Base-by-base conservation (phyloP, 2,888 invertebrate genomes). In the Mayetiola destructor region DNA sequence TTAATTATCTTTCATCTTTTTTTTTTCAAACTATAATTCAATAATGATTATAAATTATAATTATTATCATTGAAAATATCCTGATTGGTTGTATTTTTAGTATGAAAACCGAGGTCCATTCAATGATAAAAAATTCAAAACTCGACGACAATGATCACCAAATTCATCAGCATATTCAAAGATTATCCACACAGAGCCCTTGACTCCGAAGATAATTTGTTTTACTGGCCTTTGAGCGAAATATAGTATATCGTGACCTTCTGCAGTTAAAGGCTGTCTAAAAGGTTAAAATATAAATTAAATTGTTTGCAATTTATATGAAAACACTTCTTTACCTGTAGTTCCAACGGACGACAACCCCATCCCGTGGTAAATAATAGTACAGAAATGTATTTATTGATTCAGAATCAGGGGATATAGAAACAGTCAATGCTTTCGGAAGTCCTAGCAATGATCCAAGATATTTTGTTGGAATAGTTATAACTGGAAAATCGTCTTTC, bases 241-340 rank as follows among this genome's bases (percentile, higher is more conserved):
- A 56, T 62, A 61, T n/a, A 64, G 39, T 14, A 64, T 56, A 53
- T 64, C 63, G 40, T 63, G 62, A 40, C 59, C 60, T 60, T 64
- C 64, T 1, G 63, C 62, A 27, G 21, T 59, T 5, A 64, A 30
- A 8, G 59, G 58, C 30, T 48, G 14, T 18, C 29, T 55, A 35
- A 29, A 9, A 12, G 5, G 12, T 5, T 27, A 40, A 9, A 4
- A 9, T 37, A 18, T 8, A 18, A 39, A 39, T 9, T 4, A 16
- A 18, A 39, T 39, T 8, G 39, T 39, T 39, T 20, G 8, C 14
- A 6, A 27, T 27, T 48, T 3, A 27, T 21, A 60, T 60, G 4
- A 27, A 6, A 6, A 10, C 3, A 54, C 20, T 42, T 6, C 29
- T 37, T 39, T 8, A 57, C 57, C 36, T 27, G 16, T 32, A 55